Percentiles rank a stretch among this genome's conserved stretches.
phyloP scores from a whole-genome alignment of 2,113 vertebrate genomes.

The Marcusenius ussheri region DNA sequence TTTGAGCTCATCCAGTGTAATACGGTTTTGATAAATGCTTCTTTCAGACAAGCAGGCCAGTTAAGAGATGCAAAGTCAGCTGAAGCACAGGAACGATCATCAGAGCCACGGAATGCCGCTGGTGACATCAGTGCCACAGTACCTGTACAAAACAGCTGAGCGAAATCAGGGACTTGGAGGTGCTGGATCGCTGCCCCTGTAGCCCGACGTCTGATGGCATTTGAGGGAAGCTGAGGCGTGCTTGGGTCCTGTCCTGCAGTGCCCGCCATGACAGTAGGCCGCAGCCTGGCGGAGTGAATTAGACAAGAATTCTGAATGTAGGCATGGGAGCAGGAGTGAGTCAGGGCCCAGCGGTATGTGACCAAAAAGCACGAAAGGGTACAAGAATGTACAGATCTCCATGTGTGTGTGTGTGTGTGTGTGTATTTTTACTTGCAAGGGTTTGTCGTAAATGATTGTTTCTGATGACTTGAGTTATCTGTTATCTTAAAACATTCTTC shows the following conservation, averaged over 20 bases:
- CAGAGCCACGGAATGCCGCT: not conserved
- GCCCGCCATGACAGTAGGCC: not conserved
- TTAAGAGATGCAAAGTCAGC: not conserved
- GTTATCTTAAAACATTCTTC: not conserved
- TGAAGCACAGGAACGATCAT: not conserved
- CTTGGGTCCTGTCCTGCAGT: not conserved
- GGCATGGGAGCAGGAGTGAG: not conserved
- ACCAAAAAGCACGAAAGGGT: not conserved
- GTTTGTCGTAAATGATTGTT: not conserved
- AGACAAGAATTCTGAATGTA: not conserved
- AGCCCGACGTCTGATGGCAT: not conserved
- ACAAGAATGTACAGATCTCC: not conserved
- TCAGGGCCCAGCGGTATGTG: not conserved
- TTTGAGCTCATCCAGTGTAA: not conserved
- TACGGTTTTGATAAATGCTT: not conserved
- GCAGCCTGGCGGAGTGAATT: not conserved
- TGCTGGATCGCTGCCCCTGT: not conserved
- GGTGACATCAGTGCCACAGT: not conserved
- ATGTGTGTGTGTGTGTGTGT: not conserved
- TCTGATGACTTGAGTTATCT: not conserved
- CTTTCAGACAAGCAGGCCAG: not conserved
- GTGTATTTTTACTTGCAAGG: not conserved
- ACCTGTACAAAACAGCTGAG: not conserved
- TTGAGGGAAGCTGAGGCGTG: conserved; percentile 3
- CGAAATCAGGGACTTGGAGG: not conserved